phyloP scores from a whole-genome alignment of 2,113 vertebrate genomes.

The Gobiocypris rarus region DNA sequence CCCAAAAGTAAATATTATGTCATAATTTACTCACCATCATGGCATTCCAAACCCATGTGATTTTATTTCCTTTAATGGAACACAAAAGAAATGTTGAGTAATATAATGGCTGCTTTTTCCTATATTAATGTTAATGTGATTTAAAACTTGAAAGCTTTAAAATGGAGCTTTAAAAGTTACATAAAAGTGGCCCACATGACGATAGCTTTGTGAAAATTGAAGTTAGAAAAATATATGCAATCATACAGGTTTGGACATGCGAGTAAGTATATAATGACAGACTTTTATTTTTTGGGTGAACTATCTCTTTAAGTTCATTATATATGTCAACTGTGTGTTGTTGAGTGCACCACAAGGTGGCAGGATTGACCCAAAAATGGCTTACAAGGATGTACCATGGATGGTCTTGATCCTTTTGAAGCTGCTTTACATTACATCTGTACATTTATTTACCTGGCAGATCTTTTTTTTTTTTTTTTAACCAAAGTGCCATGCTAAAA shows the following conservation, averaged over 20 bases:
- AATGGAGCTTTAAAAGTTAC: neutral
- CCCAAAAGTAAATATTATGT: neutral
- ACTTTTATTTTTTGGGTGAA: neutral
- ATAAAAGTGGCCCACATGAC: neutral
- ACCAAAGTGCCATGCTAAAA: neutral
- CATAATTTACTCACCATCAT: neutral
- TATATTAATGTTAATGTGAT: too few relatives aligned
- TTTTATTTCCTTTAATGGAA: neutral
- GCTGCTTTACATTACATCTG: neutral
- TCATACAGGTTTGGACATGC: too few relatives aligned
- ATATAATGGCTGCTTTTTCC: neutral
- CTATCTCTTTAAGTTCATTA: too few relatives aligned
- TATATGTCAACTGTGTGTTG: neutral
- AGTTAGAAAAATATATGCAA: too few relatives aligned
- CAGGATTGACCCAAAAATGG: slow-evolving; percentile 12
- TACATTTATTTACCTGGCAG: neutral
- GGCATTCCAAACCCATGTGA: neutral
- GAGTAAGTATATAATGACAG: neutral
- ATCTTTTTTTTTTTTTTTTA: neutral
- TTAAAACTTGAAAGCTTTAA: neutral
- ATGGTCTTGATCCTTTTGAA: neutral
- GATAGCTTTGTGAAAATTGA: neutral
- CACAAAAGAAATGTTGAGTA: neutral
- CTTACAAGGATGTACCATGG: neutral
- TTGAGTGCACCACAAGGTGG: slow-evolving; percentile 54